Evolutionary conservation across 2,797 vertebrate species (phyloP), one percentile per base, ranked within the genome.

Genomic region (Eospalax fontanierii): DNA sequence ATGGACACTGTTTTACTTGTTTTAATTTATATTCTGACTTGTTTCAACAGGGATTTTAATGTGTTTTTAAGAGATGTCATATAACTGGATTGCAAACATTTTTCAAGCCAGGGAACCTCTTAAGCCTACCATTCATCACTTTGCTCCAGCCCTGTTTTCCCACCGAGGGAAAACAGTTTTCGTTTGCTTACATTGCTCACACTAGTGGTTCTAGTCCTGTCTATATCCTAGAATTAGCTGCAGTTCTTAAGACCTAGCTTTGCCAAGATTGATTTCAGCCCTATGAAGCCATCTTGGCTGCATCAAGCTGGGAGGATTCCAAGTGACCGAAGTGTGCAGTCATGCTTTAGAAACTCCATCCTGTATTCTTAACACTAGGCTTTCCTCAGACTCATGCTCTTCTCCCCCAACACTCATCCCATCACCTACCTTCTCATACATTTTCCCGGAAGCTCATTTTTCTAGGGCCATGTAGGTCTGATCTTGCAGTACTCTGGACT

Each of bases 1-100:
- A 35, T 78, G 46, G 54, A 38, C 71, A 82, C 11, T 59, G 24
- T 65, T 80, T 90, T 70, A 54, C 87, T 86, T 76, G 78, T 74
- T 71, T 87, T 87, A 30, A 57, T 94, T 86, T 66, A 82, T 74
- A 68, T 19, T 3, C 15, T 38, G 6, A 59, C 22, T 86, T 89
- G 63, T 90, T 92, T 90, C 40, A 79, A 87, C 9, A 38, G 59
- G 24, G 30, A 35, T 89, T 87, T 71, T 54, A 70, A 84, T 73
- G 33, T 70, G 7, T 82, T 82, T 50, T 90, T 74, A 43, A 90
- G 90, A 85, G 54, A 90, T 6, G 8, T 81, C 16, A 21, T 6
- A 2, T 46, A 30, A 82, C n/a, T 68, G n/a, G 43, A 76, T 66
- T 40, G 38, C 73, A 81, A 16, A 40, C 1, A 6, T 54, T 84